These are phyloP conservation scores for Malthinus flaveolus DNA, from an alignment of 2,888 invertebrate species.

Conservation along the genomic window DNA sequence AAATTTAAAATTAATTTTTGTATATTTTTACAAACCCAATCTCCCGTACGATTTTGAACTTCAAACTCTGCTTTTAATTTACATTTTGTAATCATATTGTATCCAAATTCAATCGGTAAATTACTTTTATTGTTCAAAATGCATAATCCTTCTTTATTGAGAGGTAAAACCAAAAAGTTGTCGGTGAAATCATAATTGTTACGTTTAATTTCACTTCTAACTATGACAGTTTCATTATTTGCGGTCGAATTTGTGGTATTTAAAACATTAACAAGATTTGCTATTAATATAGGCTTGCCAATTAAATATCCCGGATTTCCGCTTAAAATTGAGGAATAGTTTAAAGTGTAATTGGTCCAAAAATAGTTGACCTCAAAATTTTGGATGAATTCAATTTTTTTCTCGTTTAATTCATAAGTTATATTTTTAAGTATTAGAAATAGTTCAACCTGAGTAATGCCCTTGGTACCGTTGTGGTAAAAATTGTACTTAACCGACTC, in stretches of 20 bases:
- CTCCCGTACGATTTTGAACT: conserved; percentile 36
- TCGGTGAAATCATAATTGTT: conserved; percentile 36
- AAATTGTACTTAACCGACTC: conserved; percentile 48
- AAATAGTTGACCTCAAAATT: conserved; percentile 45
- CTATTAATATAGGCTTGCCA: conserved; percentile 65
- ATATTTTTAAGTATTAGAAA: conserved; percentile 41
- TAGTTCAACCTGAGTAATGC: conserved; percentile 50
- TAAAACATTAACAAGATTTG: conserved; percentile 49
- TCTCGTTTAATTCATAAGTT: conserved; percentile 23
- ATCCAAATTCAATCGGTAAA: conserved; percentile 56
- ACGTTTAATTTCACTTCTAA: conserved; percentile 26
- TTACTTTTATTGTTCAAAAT: conserved; percentile 47
- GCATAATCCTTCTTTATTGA: conserved; percentile 56
- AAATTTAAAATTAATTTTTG: conserved; percentile 45
- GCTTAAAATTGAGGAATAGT: conserved; percentile 56
- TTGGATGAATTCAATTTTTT: conserved; percentile 38
- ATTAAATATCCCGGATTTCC: conserved; percentile 77
- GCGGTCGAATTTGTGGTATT: conserved; percentile 33
- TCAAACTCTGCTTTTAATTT: conserved; percentile 38
- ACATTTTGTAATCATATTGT: conserved; percentile 57
- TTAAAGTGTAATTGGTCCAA: conserved; percentile 45
- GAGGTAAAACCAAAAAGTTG: conserved; percentile 51
- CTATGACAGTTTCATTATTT: background rate
- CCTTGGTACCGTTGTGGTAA: conserved; percentile 54
- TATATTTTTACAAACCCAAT: conserved; percentile 42